Conservation (phyloP, 1,140 invertebrate species). For the Cherax destructor region DNA sequence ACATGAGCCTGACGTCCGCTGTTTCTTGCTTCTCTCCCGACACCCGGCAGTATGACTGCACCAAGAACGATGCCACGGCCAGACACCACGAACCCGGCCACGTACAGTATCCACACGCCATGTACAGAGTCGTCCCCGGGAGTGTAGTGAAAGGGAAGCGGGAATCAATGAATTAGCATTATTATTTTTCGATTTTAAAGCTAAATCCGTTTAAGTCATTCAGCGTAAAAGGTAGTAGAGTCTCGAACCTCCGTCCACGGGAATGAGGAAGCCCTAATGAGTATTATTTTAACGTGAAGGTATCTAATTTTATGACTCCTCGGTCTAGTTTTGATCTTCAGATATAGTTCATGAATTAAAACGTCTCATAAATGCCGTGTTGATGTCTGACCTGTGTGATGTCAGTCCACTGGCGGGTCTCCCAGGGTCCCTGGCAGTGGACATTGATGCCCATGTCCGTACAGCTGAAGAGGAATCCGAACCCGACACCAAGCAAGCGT, state of each 20-base stretch:
- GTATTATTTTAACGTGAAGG: too few species aligned
- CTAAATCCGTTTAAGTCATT: too few species aligned
- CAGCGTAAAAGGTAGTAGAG: too few species aligned
- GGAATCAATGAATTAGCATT: background rate
- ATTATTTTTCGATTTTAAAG: background rate
- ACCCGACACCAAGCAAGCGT: conserved; percentile 63
- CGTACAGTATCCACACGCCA: background rate
- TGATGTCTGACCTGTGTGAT: conserved; percentile 61
- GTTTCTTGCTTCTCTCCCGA: conserved; percentile 67
- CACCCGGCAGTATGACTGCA: conserved; percentile 69
- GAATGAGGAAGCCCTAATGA: too few species aligned
- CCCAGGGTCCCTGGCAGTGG: conserved; percentile 72
- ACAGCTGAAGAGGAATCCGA: conserved; percentile 71
- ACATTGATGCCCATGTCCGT: conserved; percentile 72
- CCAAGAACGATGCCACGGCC: background rate
- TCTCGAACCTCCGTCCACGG: too few species aligned
- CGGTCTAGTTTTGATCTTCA: too few species aligned
- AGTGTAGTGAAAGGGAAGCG: too few species aligned
- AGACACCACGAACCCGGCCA: background rate
- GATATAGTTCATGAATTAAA: too few species aligned
- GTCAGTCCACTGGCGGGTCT: conserved; percentile 71
- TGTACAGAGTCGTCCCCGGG: background rate
- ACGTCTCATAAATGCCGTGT: background rate
- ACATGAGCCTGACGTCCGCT: conserved; percentile 71
- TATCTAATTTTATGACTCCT: too few species aligned